Conservation (phyloP, 2,113 vertebrate genomes). For the Muntiacus muntjak region DNA sequence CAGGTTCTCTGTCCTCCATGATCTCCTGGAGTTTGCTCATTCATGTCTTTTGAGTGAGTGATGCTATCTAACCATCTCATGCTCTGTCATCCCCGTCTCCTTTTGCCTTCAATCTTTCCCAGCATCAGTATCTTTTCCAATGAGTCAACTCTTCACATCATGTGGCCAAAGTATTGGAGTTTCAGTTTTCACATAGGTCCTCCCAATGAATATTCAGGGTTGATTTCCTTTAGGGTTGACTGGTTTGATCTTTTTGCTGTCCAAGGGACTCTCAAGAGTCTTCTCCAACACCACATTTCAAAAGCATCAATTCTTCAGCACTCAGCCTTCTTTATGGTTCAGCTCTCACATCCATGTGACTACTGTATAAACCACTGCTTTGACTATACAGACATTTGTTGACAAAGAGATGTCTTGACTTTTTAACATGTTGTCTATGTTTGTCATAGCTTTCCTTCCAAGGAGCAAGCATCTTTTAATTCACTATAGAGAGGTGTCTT, state of each 20-base stretch:
- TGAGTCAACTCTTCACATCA: not conserved
- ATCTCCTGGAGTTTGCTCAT: not conserved
- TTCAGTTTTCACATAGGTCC: not conserved
- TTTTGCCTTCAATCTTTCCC: not conserved
- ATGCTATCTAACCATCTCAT: not conserved
- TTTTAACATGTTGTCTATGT: not conserved
- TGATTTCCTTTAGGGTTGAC: not conserved
- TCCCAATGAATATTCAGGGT: not conserved
- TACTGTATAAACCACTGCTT: not conserved
- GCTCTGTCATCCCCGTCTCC: fast-evolving
- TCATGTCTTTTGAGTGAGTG: not conserved
- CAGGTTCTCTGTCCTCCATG: not conserved
- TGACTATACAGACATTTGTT: not conserved
- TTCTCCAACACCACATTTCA: not conserved
- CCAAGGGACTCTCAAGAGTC: not conserved
- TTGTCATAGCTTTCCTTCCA: not conserved
- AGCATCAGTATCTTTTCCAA: not conserved
- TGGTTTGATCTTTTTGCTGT: not conserved
- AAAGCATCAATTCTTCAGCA: not conserved
- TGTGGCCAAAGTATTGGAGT: not conserved
- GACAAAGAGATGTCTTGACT: not conserved
- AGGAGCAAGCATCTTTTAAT: not conserved
- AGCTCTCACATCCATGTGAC: not conserved
- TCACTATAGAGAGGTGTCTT: not conserved
- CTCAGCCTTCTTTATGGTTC: not conserved